A percentile compares a stretch with the other conserved stretches of the same genome.
phyloP scores from a whole-genome alignment of 2,888 invertebrate genomes.

The Meteorus colon region DNA sequence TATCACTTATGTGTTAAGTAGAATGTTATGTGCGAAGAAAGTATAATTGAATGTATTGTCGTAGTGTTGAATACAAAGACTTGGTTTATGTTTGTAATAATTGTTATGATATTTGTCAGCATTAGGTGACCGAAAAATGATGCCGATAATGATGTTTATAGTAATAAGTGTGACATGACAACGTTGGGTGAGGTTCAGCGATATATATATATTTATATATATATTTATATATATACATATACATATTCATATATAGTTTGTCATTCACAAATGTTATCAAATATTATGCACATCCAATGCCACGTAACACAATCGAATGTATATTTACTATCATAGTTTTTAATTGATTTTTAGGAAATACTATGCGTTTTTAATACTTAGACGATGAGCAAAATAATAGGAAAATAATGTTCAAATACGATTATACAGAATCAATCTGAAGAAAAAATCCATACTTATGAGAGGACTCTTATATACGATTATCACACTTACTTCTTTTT shows the following conservation, averaged over 20 bases:
- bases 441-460: conserved; percentile 38
- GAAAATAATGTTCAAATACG: conserved; percentile 13
- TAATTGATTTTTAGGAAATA: conserved; percentile 32
- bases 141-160: conserved; percentile 48
- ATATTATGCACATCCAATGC: conserved; percentile 57
- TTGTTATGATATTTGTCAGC: conserved; percentile 51
- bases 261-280: conserved; percentile 45
- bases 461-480: conserved; percentile 31
- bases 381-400: conserved; percentile 13
- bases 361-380: conserved; percentile 33
- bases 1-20: conserved; percentile 57
- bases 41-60: conserved; percentile 53
- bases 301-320: conserved; percentile 53
- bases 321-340: conserved; percentile 46
- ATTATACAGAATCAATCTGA: conserved; percentile 13
- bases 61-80: conserved; percentile 61
- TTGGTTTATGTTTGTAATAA: conserved; percentile 61
- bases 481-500: conserved; percentile 61
- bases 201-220: conserved; percentile 16
- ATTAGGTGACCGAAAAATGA: conserved; percentile 39
- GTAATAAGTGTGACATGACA: conserved; percentile 49
- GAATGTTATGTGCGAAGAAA: conserved; percentile 45
- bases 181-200: conserved; percentile 48
- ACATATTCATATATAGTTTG: conserved; percentile 24
- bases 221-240: too few relatives aligned